Evolutionary conservation across 2,113 vertebrate genomes (phyloP).

Genomic region (Anarrhichthys ocellatus): DNA sequence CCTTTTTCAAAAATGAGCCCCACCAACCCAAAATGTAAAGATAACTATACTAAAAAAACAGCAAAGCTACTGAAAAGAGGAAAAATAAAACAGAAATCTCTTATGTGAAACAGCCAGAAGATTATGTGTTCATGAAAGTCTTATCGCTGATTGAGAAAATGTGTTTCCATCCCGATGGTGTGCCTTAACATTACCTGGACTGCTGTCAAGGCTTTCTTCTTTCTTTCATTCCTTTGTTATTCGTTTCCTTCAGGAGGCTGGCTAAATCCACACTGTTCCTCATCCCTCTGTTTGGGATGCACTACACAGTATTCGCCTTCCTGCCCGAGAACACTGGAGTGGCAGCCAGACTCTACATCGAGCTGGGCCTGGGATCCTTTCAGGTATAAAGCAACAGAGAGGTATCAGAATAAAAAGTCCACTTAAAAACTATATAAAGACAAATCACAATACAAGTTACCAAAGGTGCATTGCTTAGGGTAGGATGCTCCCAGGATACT

Average conservation of each 20-base stretch:
- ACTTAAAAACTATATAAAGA: background rate
- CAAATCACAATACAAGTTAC: background rate
- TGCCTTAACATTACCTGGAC: slow-evolving; percentile 10
- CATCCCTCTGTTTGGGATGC: slow-evolving; percentile 95
- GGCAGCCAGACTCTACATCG: slow-evolving; percentile 92
- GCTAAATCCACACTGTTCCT: slow-evolving; percentile 95
- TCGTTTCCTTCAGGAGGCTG: slow-evolving; percentile 86
- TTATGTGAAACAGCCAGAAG: background rate
- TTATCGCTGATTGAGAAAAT: background rate
- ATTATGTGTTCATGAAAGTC: background rate
- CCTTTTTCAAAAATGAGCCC: background rate
- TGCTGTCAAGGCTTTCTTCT: slow-evolving; percentile 7
- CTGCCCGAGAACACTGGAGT: slow-evolving; percentile 89
- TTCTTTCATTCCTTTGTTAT: slow-evolving; percentile 16
- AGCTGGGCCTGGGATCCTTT: slow-evolving; percentile 94
- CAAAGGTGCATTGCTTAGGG: background rate
- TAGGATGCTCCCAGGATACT: background rate
- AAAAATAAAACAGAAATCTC: background rate
- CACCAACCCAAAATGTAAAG: background rate
- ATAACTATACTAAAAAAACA: background rate
- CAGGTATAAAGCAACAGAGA: slow-evolving; percentile 84
- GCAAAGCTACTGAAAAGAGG: background rate
- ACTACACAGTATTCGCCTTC: slow-evolving; percentile 95
- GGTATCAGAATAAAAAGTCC: background rate
- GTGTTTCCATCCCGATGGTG: background rate